Evolutionary conservation across 2,888 invertebrate genomes (phyloP), one percentile per base, ranked within the genome.

Genomic region (Drosophila phalerata): DNA sequence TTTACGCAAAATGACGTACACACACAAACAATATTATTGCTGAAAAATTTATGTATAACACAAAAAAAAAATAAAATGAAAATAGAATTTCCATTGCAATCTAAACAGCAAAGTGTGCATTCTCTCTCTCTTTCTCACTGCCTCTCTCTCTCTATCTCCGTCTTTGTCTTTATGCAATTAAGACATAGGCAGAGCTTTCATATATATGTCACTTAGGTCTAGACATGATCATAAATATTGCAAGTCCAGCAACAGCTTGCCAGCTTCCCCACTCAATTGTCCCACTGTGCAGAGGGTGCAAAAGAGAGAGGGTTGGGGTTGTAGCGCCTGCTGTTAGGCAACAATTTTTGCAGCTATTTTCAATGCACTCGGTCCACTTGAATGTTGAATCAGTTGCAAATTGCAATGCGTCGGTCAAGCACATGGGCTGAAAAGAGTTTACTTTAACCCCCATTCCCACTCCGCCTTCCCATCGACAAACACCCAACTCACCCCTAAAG

Each of bases 301-400:
- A 6, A n/a, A n/a, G 37, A 3, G 5, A 15, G 42, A 2, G 10
- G 11, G 19, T 1, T 9, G 47, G 28, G 25, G 10, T 0, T 1
- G 17, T 48, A 40, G 52, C 63, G 68, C 67, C 79, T 58, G 74
- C 62, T 72, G 67, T 69, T 71, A 69, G 80, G 58, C 65, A 63
- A 73, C 63, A 66, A 73, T 62, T 79, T 73, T 68, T 73, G 52
- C 58, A 65, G 66, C 68, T 52, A 69, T 75, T 72, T 77, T 61
- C 53, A 73, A 65, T 65, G 51, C 65, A 61, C 52, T 63, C 19
- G 55, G 25, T 17, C 45, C 80, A 82, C 88, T 88, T 74, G 83
- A 79, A 88, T 85, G 67, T 74, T 72, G 85, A 87, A 83, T 87
- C 83, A 85, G 74, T 83, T 88, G 85, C 88, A 83, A 88, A 82